Evolutionary conservation across 2,113 vertebrate genomes (phyloP).

Genomic region (Caretta caretta): DNA sequence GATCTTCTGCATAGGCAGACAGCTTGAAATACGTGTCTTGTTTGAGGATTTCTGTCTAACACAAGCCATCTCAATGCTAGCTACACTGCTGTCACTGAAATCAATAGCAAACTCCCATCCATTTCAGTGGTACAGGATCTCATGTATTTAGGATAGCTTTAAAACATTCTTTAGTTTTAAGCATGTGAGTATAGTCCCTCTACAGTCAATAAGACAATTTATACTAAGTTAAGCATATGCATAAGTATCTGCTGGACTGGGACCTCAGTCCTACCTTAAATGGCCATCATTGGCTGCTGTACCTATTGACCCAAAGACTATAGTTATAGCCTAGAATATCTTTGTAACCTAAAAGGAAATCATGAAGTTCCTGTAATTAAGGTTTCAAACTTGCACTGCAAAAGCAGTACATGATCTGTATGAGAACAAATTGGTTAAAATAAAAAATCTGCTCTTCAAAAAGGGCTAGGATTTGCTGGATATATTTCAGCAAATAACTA

Average conservation of each 20-base stretch:
- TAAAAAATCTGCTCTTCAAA: not conserved
- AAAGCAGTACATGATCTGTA: not conserved
- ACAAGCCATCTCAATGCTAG: not conserved
- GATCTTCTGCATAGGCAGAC: conserved; percentile 8
- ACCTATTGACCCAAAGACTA: not conserved
- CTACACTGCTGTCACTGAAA: not conserved
- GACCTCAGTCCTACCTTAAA: not conserved
- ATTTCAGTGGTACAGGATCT: not conserved
- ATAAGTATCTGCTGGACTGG: not conserved
- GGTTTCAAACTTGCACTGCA: not conserved
- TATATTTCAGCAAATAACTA: too few relatives aligned
- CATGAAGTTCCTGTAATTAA: not conserved
- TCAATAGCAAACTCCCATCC: not conserved
- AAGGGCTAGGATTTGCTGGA: too few relatives aligned
- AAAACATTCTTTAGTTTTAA: not conserved
- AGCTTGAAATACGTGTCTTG: not conserved
- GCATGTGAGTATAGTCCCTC: not conserved
- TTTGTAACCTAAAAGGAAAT: not conserved
- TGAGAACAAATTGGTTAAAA: not conserved
- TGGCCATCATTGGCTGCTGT: accelerated
- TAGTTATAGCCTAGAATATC: not conserved
- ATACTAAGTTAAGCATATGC: not conserved
- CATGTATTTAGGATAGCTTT: not conserved
- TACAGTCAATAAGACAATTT: not conserved
- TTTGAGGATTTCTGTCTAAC: not conserved